These are phyloP conservation scores for Sciurus niger DNA, from an alignment of 2,113 vertebrate species.

Conservation along the genomic window DNA sequence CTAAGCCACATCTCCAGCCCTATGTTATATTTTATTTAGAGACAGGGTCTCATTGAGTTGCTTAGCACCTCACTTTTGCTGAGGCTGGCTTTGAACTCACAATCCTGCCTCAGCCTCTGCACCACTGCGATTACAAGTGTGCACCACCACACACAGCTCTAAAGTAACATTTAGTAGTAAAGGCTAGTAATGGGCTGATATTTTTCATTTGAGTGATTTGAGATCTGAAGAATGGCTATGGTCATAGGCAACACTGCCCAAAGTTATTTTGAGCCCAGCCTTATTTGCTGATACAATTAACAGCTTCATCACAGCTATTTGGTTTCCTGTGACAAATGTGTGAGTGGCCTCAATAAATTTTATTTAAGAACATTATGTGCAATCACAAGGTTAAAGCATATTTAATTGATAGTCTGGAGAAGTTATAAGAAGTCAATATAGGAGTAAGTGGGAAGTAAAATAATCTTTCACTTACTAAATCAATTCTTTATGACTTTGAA, in stretches of 20 bases:
- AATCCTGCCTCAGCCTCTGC: too few relatives aligned
- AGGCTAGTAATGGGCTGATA: neutral
- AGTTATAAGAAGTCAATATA: neutral
- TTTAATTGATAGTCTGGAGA: neutral
- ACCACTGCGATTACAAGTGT: too few relatives aligned
- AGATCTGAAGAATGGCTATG: neutral
- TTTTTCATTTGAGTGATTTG: neutral
- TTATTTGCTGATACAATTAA: neutral
- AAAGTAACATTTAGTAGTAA: slow-evolving; percentile 3
- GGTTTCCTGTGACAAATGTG: neutral
- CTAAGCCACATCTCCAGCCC: too few relatives aligned
- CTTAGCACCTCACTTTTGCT: too few relatives aligned
- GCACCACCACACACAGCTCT: neutral
- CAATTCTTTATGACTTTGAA: neutral
- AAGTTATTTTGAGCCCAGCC: neutral
- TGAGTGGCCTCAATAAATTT: neutral
- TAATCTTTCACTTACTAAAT: neutral
- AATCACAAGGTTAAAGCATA: neutral
- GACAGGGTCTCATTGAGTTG: too few relatives aligned
- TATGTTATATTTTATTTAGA: too few relatives aligned
- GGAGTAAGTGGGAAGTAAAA: neutral
- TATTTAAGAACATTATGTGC: neutral
- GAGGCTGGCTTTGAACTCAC: too few relatives aligned
- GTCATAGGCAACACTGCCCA: neutral
- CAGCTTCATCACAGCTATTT: neutral